Base-by-base conservation (phyloP, 2,113 vertebrate genomes). In the Peucedramus taeniatus region DNA sequence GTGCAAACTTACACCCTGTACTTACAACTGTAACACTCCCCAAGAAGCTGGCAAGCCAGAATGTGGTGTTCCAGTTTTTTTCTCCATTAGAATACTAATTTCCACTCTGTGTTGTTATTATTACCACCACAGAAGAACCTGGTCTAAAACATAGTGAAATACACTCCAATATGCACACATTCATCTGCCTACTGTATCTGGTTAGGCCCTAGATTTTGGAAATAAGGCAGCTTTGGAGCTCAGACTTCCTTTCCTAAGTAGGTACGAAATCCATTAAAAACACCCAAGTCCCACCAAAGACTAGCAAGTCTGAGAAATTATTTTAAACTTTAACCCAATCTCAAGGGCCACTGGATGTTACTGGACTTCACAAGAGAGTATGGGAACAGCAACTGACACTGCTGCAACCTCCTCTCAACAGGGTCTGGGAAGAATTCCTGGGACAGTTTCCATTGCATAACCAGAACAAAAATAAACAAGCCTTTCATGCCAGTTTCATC, bases 141-240 rank as follows among this genome's bases (percentile, higher is more conserved):
- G 13, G 10, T 56, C 21, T 69, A 68, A 50, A 87, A 50, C 0
- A 6, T 1, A 31, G 24, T 1, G 14, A 53, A 72, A 22, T 22
- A 45, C 11, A 28, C 33, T 47, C 17, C 1, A 6, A 26, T 2
- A 28, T 2, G 9, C 18, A 37, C 0, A 0, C 6, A 27, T 5
- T 83, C 8, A 45, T 30, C 17, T 6, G 11, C 61, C 18, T 31
- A 3, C 60, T 9, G n/a, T 15, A 37, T 11, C 26, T 21, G 33
- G 28, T 12, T 20, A 69, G 13, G 20, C 26, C 37, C 10, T 7
- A 54, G 31, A 61, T 33, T 30, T 42, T 18, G 7, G 42, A 91
- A 89, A 87, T 15, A 33, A 49, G 87, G 23, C 24, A 11, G 10
- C 26, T 85, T 33, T 49, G 37, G 53, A 83, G 44, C 21, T 86